Evolutionary conservation across 1,140 invertebrate species (phyloP), one percentile per base, ranked within the genome.

Genomic region (Harlomillsia oculata): DNA sequence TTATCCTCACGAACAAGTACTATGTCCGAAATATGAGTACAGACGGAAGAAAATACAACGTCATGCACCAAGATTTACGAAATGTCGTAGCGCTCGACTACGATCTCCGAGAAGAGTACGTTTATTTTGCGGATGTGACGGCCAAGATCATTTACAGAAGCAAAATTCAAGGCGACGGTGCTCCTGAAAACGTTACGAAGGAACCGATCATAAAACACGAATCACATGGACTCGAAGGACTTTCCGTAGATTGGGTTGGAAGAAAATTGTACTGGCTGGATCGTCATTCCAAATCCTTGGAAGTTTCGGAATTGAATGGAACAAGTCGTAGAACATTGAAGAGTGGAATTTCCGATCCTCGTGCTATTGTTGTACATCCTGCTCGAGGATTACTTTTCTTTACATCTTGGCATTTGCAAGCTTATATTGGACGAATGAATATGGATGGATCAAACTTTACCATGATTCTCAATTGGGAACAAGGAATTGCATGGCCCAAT

Each of bases 201-300:
- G 89, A 96, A 74, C 79, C 87, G 0, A 82, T 98, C 0, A 84
- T 97, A 11, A 77, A 88, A 43, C 91, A 97, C 66, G 89, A 97
- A 65, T 89, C 92, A 18, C 84, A 95, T 66, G 92, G 92, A 11
- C 74, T 96, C 14, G 94, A 98, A 77, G 95, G 93, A n/a, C 82
- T 99, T 16, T 85, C 91, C 0, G 79, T 98, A 5, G 96, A 99
- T 72, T 99, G 96, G 96, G 79, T 98, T 25, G 92, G 84, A 5
- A 79, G 90, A 45, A 99, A 99, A 71, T 72, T 99, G 0, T 98
- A 98, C 69, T 97, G 93, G 92, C 74, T 97, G n/a, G 95, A 99
- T 69, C 77, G 92, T 45, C 89, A 93, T 68, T 89, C 89, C 0
- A 93, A 93, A 72, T 91, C 95, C 69, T 72, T 97, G 50, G 87